These are phyloP conservation scores for Cataglyphis albicans DNA, from an alignment of 2,888 invertebrate species.

Conservation along the genomic window DNA sequence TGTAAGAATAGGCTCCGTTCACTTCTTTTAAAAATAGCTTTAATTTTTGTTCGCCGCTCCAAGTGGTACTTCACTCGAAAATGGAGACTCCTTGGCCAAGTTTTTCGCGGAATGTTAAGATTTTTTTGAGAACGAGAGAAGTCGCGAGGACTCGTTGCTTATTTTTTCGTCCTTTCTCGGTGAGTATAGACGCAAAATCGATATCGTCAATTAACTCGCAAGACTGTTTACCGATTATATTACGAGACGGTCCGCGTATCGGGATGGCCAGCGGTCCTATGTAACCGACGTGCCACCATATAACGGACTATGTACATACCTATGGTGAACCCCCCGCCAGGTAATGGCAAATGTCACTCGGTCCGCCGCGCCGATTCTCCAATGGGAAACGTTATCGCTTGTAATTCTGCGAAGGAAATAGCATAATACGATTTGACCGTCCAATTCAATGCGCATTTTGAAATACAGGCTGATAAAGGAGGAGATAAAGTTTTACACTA, in stretches of 20 bases:
- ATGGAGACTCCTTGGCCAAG: not conserved
- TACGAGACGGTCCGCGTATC: slow-evolving; percentile 13
- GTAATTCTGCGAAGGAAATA: slow-evolving; percentile 12
- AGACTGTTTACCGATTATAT: slow-evolving; percentile 35
- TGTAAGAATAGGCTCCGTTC: not conserved
- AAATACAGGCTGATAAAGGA: not conserved
- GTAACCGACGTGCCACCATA: slow-evolving; percentile 35
- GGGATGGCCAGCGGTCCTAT: not conserved
- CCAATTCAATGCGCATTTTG: not conserved
- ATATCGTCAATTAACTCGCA: slow-evolving; percentile 46
- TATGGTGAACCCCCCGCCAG: slow-evolving; percentile 30
- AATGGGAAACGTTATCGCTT: not conserved
- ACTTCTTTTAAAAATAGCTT: slow-evolving; percentile 14
- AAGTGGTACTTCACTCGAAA: slow-evolving; percentile 11
- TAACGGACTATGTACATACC: slow-evolving; percentile 44
- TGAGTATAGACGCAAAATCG: slow-evolving; percentile 19
- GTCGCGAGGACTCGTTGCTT: slow-evolving; percentile 28
- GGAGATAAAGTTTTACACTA: not conserved
- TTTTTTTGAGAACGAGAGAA: not conserved
- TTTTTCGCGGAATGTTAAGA: slow-evolving; percentile 14
- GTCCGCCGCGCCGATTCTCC: not conserved
- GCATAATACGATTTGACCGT: not conserved
- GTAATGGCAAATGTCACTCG: slow-evolving; percentile 40
- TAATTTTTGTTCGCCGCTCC: slow-evolving; percentile 14
- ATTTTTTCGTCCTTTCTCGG: slow-evolving; percentile 6